Base-by-base conservation (phyloP, 2,888 invertebrate genomes). In the Thalpophila matura region DNA sequence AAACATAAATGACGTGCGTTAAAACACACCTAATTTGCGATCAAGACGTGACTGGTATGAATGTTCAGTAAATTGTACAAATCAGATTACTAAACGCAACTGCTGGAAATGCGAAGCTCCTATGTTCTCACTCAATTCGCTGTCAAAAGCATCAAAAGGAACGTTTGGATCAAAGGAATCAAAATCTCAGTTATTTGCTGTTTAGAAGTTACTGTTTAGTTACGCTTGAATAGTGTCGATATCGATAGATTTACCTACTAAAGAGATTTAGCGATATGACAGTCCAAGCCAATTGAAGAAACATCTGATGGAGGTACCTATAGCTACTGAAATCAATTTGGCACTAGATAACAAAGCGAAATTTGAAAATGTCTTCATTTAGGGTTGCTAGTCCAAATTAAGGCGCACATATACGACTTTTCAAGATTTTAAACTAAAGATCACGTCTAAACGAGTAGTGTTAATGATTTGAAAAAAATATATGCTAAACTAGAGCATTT, bases 41-140 rank as follows among this genome's bases (percentile, higher is more conserved):
- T 43, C 18, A 42, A 37, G 45, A 50, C 33, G 35, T 58, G 50
- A 51, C 51, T 22, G 56, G 18, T 29, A 50, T 69, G 5, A 33
- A 35, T 43, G 10, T 50, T 24, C 9, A 42, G 5, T 46, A 27
- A 27, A 40, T 60, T 10, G 4, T 14, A 33, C 10, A 47, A 29
- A 59, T 27, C 9, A 31, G 16, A 43, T 50, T 20, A 26, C 12
- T 1, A 27, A 26, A 37, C n/a, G 27, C 12, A 7, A 37, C 3
- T 10, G 7, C 18, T 43, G 18, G 43, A 37, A 26, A 37, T 16
- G 16, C 22, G 9, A 16, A 43, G 22, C 14, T 62, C 9, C 9
- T 7, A 35, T 55, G 2, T 40, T 40, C 7, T 0, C n/a, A 18
- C 10, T 38, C 7, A 3, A 20, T 47, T 58, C 12, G n/a, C n/a